phyloP scores from a whole-genome alignment of 2,113 vertebrate genomes.

The Sus scrofa region DNA sequence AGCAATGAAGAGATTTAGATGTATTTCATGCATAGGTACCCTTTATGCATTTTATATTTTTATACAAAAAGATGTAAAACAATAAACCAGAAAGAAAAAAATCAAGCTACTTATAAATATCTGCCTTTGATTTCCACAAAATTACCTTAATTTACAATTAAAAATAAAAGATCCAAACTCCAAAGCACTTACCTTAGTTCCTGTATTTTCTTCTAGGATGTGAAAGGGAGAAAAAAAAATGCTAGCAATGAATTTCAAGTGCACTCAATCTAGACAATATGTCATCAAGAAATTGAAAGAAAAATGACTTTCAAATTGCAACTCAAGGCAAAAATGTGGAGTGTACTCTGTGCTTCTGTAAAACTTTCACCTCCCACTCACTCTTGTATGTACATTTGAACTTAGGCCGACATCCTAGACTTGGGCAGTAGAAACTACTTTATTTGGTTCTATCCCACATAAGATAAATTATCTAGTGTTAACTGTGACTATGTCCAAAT shows the following conservation, averaged over 20 bases:
- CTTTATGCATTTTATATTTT: neutral
- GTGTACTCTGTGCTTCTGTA: neutral
- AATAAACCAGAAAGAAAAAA: neutral
- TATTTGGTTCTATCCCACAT: neutral
- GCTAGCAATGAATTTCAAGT: neutral
- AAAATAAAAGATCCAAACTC: neutral
- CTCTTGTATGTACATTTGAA: neutral
- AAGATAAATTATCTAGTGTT: neutral
- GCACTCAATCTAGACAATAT: neutral
- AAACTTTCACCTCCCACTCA: neutral
- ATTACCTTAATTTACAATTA: neutral
- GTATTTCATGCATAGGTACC: neutral
- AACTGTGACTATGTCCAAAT: neutral
- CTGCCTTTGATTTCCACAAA: neutral
- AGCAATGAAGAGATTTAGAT: neutral
- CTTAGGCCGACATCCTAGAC: neutral
- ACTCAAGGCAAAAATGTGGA: neutral
- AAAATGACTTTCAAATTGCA: neutral
- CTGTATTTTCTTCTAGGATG: neutral
- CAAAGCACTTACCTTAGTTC: neutral
- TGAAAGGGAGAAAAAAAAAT: neutral
- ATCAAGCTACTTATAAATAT: neutral
- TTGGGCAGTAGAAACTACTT: neutral
- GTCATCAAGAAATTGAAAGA: neutral
- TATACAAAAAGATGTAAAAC: neutral